These are phyloP conservation scores for Misgurnus anguillicaudatus DNA, from an alignment of 2,113 vertebrate genomes.

Conservation along the genomic window DNA sequence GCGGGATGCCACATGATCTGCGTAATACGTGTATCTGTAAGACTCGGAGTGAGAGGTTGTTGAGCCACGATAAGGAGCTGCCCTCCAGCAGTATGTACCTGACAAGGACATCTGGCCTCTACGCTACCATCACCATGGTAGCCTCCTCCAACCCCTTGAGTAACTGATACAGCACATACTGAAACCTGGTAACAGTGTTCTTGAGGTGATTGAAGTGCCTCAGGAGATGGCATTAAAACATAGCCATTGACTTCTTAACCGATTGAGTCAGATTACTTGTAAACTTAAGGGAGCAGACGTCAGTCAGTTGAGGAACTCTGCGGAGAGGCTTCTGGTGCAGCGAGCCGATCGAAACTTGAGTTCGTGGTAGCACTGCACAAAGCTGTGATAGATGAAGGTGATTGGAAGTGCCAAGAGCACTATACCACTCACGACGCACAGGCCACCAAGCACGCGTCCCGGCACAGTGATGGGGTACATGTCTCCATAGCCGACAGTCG, in stretches of 20 bases:
- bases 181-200: neutral
- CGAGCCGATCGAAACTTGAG: slow-evolving; percentile 88
- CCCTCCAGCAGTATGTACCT: slow-evolving; percentile 41
- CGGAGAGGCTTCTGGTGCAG: slow-evolving; percentile 81
- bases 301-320: slow-evolving; percentile 83
- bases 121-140: slow-evolving; percentile 46
- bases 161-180: slow-evolving; percentile 24
- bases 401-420: slow-evolving; percentile 92
- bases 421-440: slow-evolving; percentile 95
- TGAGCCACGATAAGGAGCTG: neutral
- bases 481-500: slow-evolving; percentile 96
- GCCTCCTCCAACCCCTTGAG: slow-evolving; percentile 23
- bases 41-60: slow-evolving; percentile 18
- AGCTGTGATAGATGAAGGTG: slow-evolving; percentile 99
- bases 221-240: neutral
- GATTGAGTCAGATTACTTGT: slow-evolving; percentile 2
- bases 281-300: neutral
- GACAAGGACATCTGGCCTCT: slow-evolving; percentile 40
- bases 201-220: neutral
- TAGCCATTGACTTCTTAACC: slow-evolving; percentile 1
- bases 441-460: slow-evolving; percentile 89
- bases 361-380: slow-evolving; percentile 95
- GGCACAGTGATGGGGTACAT: slow-evolving; percentile 94
- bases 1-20: slow-evolving; percentile 29
- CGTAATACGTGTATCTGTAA: slow-evolving; percentile 5